A percentile compares a stretch with the other conserved stretches of the same genome.
Conservation (phyloP, 2,888 invertebrate genomes). For the Aspidiotus destructor region DNA sequence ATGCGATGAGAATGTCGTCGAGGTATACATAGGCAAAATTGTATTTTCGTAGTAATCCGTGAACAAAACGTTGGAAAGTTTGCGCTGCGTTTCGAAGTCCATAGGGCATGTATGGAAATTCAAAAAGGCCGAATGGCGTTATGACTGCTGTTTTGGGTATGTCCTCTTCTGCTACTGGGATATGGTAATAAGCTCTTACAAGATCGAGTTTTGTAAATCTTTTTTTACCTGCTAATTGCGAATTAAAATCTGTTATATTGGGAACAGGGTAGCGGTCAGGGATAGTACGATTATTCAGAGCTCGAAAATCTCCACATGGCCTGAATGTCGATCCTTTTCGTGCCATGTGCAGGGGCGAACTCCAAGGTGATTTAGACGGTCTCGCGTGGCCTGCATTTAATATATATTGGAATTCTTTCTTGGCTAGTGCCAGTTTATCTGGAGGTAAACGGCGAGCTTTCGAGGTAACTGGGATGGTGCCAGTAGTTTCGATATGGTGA, state of each 20-base stretch:
- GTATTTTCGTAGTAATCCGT: slow-evolving; percentile 3
- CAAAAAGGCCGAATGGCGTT: slow-evolving; percentile 37
- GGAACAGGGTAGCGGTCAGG: slow-evolving; percentile 26
- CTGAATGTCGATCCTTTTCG: background rate
- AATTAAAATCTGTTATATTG: slow-evolving; percentile 33
- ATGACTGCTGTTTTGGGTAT: slow-evolving; percentile 39
- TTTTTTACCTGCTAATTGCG: slow-evolving; percentile 22
- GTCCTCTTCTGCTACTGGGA: slow-evolving; percentile 37
- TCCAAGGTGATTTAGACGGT: background rate
- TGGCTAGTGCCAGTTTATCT: background rate
- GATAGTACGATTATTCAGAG: slow-evolving; percentile 12
- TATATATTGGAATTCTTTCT: background rate
- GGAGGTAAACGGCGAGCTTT: background rate
- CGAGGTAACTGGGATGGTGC: background rate
- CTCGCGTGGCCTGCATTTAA: background rate
- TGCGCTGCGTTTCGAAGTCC: background rate
- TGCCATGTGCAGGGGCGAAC: background rate
- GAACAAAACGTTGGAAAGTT: background rate
- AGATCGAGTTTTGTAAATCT: slow-evolving; percentile 35
- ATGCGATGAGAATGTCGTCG: slow-evolving; percentile 11
- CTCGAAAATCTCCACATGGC: slow-evolving; percentile 22
- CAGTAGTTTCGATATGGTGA: background rate
- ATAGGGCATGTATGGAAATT: slow-evolving; percentile 34
- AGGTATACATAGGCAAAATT: background rate
- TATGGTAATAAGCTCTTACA: slow-evolving; percentile 37